Percentiles rank a stretch among this genome's conserved stretches.
Conservation (phyloP, 2,113 vertebrate genomes). For the Pavo muticus region DNA sequence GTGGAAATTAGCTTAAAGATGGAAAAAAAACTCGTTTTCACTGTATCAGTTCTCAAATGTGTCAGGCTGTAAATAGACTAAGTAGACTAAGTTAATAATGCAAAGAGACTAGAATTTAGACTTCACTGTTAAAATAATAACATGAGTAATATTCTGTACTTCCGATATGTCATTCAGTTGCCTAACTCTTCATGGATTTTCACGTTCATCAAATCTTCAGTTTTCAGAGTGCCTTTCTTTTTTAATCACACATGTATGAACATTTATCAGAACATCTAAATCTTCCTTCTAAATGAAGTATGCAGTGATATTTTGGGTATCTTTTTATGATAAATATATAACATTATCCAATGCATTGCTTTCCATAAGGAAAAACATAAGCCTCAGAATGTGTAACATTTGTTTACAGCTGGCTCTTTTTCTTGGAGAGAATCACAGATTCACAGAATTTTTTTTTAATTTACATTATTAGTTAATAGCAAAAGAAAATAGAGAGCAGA, state of each 20-base stretch:
- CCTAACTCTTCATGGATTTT: neutral
- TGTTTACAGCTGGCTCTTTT: constrained; percentile 32
- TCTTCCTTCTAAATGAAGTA: neutral
- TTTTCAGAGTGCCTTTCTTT: neutral
- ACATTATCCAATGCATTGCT: neutral
- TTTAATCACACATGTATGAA: neutral
- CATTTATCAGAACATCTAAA: neutral
- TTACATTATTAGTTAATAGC: constrained; percentile 42
- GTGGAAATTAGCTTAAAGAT: constrained; percentile 41
- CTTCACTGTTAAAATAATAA: constrained; percentile 11
- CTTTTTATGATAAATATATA: neutral
- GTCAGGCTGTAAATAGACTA: constrained; percentile 8
- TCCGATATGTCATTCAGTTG: neutral
- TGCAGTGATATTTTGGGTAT: neutral
- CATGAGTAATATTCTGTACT: neutral
- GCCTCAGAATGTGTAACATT: constrained; percentile 6
- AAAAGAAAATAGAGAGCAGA: constrained; percentile 21
- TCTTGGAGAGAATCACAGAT: neutral
- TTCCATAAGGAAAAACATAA: neutral
- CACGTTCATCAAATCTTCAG: neutral
- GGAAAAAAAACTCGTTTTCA: constrained; percentile 22
- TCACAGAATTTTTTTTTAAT: neutral
- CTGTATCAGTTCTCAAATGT: constrained; percentile 8
- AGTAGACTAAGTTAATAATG: neutral
- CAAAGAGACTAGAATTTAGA: constrained; percentile 7